Evolutionary conservation across 2,113 vertebrate genomes (phyloP).

Genomic region (Rhinolophus sinicus): DNA sequence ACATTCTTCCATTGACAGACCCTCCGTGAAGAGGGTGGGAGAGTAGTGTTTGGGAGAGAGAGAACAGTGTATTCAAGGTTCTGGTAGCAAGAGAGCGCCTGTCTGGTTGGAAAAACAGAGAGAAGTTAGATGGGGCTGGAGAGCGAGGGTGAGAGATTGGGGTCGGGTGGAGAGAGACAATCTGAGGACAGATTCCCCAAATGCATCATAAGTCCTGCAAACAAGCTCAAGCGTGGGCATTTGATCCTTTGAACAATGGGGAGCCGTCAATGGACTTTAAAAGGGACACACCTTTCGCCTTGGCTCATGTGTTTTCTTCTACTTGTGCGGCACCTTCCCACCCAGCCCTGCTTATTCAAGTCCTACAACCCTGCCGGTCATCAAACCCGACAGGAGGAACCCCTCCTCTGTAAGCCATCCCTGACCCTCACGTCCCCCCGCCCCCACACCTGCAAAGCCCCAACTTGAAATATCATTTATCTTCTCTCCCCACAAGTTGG

Average conservation of each 20-base stretch:
- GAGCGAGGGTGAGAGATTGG: accelerated
- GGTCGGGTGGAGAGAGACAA: not conserved
- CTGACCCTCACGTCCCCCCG: not conserved
- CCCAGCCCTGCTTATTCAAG: not conserved
- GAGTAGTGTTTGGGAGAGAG: not conserved
- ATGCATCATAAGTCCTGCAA: not conserved
- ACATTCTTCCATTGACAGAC: not conserved
- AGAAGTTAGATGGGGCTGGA: not conserved
- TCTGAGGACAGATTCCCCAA: not conserved
- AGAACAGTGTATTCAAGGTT: not conserved
- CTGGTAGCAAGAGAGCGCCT: not conserved
- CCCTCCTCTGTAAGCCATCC: not conserved
- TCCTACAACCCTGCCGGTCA: not conserved
- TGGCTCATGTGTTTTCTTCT: not conserved
- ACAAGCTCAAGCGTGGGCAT: not conserved
- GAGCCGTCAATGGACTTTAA: not conserved
- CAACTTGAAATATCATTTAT: not conserved
- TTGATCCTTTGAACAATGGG: not conserved
- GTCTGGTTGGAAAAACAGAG: not conserved
- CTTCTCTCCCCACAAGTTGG: not conserved
- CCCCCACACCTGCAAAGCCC: not conserved
- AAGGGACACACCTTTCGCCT: not conserved
- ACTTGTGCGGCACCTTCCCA: not conserved
- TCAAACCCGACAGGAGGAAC: not conserved
- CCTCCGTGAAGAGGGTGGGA: too few relatives aligned